Percentiles rank a stretch among this genome's conserved stretches.
Evolutionary conservation across 2,888 invertebrate species (phyloP).

Genomic region (Tetanocera ferruginea): DNA sequence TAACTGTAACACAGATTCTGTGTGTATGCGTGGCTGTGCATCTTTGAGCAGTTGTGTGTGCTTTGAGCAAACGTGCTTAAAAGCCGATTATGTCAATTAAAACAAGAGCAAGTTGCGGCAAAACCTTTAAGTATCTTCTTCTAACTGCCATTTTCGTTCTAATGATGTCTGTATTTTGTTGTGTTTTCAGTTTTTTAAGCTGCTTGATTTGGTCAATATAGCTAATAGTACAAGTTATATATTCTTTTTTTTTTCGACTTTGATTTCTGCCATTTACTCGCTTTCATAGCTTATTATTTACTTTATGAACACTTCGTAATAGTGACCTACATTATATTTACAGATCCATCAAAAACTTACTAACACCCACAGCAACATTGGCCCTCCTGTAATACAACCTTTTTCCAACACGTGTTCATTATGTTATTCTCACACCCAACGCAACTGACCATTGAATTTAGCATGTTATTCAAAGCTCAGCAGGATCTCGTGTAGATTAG

Average conservation of each 20-base stretch:
- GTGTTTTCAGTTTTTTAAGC: neutral
- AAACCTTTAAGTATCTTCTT: neutral
- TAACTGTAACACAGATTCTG: neutral
- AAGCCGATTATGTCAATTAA: conserved; percentile 37
- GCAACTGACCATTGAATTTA: neutral
- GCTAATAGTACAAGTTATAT: neutral
- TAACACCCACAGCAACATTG: no score
- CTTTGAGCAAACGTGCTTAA: conserved; percentile 17
- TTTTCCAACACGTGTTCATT: no score
- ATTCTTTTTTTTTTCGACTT: neutral
- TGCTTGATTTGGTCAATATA: neutral
- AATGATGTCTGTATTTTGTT: neutral
- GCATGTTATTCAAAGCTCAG: neutral
- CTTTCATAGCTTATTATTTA: conserved; percentile 11
- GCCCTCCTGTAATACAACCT: no score
- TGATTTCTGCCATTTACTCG: neutral
- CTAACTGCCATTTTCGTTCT: neutral
- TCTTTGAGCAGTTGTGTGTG: neutral
- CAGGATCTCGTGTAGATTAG: neutral
- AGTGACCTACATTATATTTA: neutral
- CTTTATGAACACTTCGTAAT: neutral
- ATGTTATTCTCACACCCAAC: neutral
- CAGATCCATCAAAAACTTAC: no score
- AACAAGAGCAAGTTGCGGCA: neutral
- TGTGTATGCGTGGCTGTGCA: neutral